Evolutionary conservation across 2,797 vertebrate species (phyloP).

Genomic region (Pelobates cultripes): DNA sequence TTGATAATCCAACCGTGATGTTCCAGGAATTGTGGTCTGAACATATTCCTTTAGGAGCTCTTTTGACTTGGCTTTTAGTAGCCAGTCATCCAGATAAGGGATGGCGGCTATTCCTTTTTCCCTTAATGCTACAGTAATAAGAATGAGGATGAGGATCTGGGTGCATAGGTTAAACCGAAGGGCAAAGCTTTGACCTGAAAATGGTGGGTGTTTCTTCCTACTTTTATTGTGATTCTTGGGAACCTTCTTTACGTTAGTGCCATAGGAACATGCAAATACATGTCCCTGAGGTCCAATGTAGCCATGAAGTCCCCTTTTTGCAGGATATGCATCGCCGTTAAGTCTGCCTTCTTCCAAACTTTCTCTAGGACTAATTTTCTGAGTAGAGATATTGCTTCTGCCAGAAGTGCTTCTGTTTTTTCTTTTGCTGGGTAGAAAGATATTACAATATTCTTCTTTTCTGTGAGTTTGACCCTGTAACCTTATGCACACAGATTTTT

Average conservation of each 20-base stretch:
- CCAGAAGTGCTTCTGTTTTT: too few species aligned
- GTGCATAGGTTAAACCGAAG: background rate
- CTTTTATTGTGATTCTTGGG: background rate
- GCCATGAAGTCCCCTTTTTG: too few species aligned
- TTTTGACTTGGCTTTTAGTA: too few species aligned
- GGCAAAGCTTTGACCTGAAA: background rate
- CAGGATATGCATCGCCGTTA: background rate
- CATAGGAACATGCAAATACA: too few species aligned
- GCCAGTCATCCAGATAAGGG: too few species aligned
- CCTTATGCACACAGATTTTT: background rate
- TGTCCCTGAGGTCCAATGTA: too few species aligned
- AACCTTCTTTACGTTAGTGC: background rate
- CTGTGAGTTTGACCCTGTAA: background rate
- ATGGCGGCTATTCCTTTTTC: background rate
- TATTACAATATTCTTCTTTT: background rate
- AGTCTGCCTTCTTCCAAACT: background rate
- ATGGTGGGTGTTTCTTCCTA: background rate
- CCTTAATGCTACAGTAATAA: background rate
- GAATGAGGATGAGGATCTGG: background rate
- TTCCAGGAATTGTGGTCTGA: too few species aligned
- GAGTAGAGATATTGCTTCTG: background rate
- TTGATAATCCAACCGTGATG: too few species aligned
- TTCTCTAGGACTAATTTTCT: background rate
- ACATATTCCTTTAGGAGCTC: too few species aligned
- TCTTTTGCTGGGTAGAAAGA: background rate